Evolutionary conservation across 2,888 invertebrate genomes (phyloP).

Genomic region (Microplitis deprimator): DNA sequence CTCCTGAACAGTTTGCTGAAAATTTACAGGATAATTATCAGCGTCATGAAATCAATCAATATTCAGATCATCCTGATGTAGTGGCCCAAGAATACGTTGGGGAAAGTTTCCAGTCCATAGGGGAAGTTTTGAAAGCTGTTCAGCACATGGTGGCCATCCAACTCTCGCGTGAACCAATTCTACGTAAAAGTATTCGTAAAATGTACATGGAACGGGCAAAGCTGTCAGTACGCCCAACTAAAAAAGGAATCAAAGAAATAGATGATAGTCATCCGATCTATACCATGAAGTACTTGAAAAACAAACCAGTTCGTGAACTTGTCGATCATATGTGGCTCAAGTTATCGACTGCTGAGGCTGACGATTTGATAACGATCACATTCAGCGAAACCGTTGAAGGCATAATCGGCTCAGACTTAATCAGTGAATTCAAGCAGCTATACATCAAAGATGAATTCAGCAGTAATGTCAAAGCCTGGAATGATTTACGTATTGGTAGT

Average conservation of each 20-base stretch:
- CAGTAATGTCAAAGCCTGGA: constrained; percentile 96
- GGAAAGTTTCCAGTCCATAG: constrained; percentile 73
- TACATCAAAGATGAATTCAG: constrained; percentile 95
- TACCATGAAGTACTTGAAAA: constrained; percentile 90
- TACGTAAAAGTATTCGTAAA: constrained; percentile 88
- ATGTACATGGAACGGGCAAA: constrained; percentile 91
- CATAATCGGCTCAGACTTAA: constrained; percentile 82
- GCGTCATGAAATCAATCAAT: constrained; percentile 95
- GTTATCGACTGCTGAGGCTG: constrained; percentile 84
- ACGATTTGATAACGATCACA: constrained; percentile 82
- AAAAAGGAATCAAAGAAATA: constrained; percentile 92
- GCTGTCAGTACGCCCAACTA: constrained; percentile 86
- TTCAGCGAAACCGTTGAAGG: constrained; percentile 86
- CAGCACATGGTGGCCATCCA: constrained; percentile 96
- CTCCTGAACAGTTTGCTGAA: constrained; percentile 95
- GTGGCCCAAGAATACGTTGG: constrained; percentile 82
- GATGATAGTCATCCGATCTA: constrained; percentile 94
- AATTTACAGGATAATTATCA: constrained; percentile 97
- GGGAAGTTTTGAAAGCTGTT: constrained; percentile 90
- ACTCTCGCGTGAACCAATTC: constrained; percentile 90
- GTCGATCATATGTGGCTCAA: constrained; percentile 92
- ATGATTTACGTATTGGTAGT: constrained; percentile 87
- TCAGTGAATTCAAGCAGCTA: constrained; percentile 91
- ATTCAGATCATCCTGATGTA: constrained; percentile 85
- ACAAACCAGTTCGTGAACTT: constrained; percentile 92